phyloP scores from a whole-genome alignment of 2,888 invertebrate species.

The Drosophila anceps region DNA sequence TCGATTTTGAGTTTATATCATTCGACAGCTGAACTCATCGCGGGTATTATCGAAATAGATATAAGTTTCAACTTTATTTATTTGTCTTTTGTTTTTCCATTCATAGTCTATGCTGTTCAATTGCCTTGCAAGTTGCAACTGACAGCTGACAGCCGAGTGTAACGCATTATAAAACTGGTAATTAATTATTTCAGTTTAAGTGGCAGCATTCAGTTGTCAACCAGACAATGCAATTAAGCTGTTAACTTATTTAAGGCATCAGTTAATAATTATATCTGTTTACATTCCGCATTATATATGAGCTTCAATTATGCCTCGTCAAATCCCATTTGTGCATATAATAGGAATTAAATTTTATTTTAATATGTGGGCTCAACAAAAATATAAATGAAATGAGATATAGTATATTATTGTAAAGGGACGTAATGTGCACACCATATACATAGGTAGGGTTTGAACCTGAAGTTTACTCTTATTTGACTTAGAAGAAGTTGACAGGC shows the following conservation, averaged over 20 bases:
- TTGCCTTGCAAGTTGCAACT: slow-evolving; percentile 36
- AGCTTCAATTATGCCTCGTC: slow-evolving; percentile 33
- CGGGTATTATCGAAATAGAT: slow-evolving; percentile 24
- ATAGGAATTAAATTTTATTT: not conserved
- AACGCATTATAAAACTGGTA: slow-evolving; percentile 32
- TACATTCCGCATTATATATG: slow-evolving; percentile 35
- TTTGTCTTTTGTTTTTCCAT: not conserved
- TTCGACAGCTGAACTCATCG: slow-evolving; percentile 51
- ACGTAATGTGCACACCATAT: too few relatives aligned
- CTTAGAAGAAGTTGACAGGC: too few relatives aligned
- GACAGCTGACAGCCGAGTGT: slow-evolving; percentile 50
- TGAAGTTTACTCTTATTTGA: too few relatives aligned
- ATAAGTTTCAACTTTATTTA: slow-evolving; percentile 12
- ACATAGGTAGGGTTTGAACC: too few relatives aligned
- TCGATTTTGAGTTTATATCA: slow-evolving; percentile 43
- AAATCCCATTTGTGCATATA: slow-evolving; percentile 10
- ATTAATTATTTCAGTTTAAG: slow-evolving; percentile 57
- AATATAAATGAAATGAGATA: not conserved
- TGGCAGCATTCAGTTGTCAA: slow-evolving; percentile 32
- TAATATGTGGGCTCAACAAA: not conserved
- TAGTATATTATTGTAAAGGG: too few relatives aligned
- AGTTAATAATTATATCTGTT: slow-evolving; percentile 44
- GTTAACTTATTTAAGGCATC: slow-evolving; percentile 14
- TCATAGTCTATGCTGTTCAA: slow-evolving; percentile 27
- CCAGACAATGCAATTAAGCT: slow-evolving; percentile 40